Evolutionary conservation across 2,888 invertebrate genomes (phyloP), one percentile per base, ranked within the genome.

Genomic region (Rhogogaster chlorosoma): DNA sequence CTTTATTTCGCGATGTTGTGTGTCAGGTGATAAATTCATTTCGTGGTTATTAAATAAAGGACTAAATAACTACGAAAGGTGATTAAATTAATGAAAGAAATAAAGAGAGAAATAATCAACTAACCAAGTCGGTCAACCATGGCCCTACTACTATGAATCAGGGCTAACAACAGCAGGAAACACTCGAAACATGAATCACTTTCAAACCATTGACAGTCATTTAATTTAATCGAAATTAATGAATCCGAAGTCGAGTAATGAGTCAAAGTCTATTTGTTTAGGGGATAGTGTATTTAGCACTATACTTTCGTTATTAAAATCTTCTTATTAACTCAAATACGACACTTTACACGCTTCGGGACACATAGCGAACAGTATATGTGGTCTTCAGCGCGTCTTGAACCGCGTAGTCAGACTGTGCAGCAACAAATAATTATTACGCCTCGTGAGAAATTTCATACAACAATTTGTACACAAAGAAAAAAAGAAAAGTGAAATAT

Each of bases 71-170:
- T 73, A 36, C 10, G 42, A 67, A 4, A 15, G 29, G 45, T 49
- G 29, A 77, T 49, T 49, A 3, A 49, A 26, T 26, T 49, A 77
- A 5, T 29, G 26, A 29, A 29, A 18, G 7, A 83, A 26, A n/a
- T 53, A 90, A 88, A 77, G 89, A 87, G 87, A 88, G 45, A 87
- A 89, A 87, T 88, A 88, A 89, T 88, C 89, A 91, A 93, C 94
- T 94, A 94, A 95, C 95, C 95, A 92, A 95, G 94, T 94, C 95
- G 94, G 93, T 95, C 95, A 92, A 95, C 95, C 95, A 95, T 95
- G 93, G 92, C 93, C 89, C 88, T 89, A 77, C 49, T 49, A 77
- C 53, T 89, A 91, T 90, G 91, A 91, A 90, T 92, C 92, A 92
- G 92, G 91, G 91, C 89, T 89, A 92, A 90, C 92, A 92, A 92